Evolutionary conservation across 2,113 vertebrate genomes (phyloP).

Genomic region (Acrocephalus arundinaceus): DNA sequence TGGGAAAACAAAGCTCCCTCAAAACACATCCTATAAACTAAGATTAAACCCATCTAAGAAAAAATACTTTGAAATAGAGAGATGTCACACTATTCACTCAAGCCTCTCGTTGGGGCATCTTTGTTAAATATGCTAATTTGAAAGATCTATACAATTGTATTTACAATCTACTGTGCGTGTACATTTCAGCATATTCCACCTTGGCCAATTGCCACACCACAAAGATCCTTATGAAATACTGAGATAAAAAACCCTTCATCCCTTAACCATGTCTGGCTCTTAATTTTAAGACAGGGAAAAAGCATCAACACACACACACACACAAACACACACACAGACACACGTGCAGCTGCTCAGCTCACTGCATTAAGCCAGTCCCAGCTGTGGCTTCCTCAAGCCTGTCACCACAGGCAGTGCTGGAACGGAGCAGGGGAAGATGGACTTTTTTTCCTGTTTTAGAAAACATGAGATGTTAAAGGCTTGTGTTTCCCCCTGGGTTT

Average conservation of each 20-base stretch:
- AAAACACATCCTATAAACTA: not conserved
- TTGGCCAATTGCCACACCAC: not conserved
- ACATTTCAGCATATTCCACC: not conserved
- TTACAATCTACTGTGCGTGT: rapidly evolving
- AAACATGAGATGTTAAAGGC: conserved; percentile 31
- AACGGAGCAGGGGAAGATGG: not conserved
- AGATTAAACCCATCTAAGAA: not conserved
- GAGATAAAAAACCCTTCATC: not conserved
- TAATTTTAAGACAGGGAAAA: not conserved
- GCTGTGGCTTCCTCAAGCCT: not conserved
- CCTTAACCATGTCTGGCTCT: not conserved
- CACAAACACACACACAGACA: not conserved
- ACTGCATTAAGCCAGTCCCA: not conserved
- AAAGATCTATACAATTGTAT: not conserved
- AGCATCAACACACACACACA: not conserved
- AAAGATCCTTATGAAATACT: not conserved
- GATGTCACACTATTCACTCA: not conserved
- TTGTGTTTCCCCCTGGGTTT: conserved; percentile 43
- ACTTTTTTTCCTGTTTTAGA: not conserved
- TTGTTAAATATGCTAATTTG: not conserved
- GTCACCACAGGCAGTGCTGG: not conserved
- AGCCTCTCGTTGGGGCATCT: not conserved
- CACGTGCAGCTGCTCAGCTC: not conserved
- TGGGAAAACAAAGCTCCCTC: not conserved
- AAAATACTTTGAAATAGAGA: not conserved